Evolutionary conservation across 2,797 vertebrate species (phyloP).

Genomic region (Tokudaia muenninki): DNA sequence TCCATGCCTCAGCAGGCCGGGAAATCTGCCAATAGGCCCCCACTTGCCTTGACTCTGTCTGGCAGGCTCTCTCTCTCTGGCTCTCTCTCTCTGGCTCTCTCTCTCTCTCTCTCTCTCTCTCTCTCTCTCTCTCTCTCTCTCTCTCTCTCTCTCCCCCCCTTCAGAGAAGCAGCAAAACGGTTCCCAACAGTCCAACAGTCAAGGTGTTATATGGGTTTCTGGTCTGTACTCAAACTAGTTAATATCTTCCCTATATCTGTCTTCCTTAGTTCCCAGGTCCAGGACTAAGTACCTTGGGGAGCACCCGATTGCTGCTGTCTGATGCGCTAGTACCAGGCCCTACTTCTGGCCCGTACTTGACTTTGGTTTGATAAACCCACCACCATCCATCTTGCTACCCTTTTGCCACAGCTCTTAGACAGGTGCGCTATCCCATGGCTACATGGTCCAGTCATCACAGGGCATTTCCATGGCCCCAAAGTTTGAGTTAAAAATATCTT

Average conservation of each 20-base stretch:
- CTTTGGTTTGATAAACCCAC: not conserved
- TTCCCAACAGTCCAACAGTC: not conserved
- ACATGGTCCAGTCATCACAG: not conserved
- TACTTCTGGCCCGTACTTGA: not conserved
- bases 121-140: no score
- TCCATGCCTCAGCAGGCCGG: not conserved
- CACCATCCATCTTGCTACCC: not conserved
- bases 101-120: no score
- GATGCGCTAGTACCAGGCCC: not conserved
- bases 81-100: no score
- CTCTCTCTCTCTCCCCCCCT: no score
- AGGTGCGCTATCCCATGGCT: not conserved
- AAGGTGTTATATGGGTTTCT: not conserved
- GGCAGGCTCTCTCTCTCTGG: no score
- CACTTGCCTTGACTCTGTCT: no score
- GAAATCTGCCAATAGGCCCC: no score
- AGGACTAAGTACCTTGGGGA: not conserved
- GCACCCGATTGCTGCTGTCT: not conserved
- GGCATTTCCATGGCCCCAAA: not conserved
- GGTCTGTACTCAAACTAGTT: not conserved
- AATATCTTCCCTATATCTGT: not conserved
- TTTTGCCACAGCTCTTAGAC: not conserved
- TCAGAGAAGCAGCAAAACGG: no score
- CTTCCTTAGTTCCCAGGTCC: not conserved
- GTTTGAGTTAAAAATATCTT: not conserved